Percentiles rank a stretch among this genome's conserved stretches.
These are phyloP conservation scores for Oxystoma pomonae DNA, from an alignment of 2,888 invertebrate genomes.

Conservation along the genomic window DNA sequence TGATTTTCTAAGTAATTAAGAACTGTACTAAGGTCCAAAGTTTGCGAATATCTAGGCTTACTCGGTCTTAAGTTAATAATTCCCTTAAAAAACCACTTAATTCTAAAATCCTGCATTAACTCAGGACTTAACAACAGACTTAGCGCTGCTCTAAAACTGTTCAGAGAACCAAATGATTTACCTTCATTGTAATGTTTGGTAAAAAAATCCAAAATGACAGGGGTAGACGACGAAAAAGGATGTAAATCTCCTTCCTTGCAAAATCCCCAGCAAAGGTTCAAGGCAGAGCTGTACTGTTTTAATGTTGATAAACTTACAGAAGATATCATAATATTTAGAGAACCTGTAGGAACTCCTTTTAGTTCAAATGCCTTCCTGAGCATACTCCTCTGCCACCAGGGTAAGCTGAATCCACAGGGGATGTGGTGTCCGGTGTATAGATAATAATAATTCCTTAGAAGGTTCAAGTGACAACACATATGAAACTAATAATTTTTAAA, in stretches of 20 bases:
- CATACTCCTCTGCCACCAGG: constrained; percentile 33
- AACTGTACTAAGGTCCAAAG: constrained; percentile 27
- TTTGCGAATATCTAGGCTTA: constrained; percentile 22
- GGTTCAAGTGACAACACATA: constrained; percentile 6
- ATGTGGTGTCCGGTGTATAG: constrained; percentile 28
- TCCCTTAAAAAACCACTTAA: constrained; percentile 16
- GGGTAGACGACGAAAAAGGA: not conserved
- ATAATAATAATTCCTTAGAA: constrained; percentile 23
- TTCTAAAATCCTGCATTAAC: constrained; percentile 1
- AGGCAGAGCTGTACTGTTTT: constrained; percentile 28
- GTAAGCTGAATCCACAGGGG: constrained; percentile 28
- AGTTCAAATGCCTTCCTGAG: constrained; percentile 27
- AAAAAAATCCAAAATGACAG: constrained; percentile 7
- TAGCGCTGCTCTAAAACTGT: not conserved
- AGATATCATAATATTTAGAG: constrained; percentile 20
- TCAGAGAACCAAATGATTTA: not conserved
- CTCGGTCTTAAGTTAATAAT: constrained; percentile 22
- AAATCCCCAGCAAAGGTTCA: constrained; percentile 30
- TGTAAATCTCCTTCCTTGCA: constrained; percentile 11
- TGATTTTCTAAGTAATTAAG: constrained; percentile 19
- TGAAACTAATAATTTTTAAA: constrained; percentile 3
- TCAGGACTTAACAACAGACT: constrained; percentile 1
- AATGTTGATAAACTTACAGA: constrained; percentile 28
- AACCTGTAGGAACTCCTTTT: constrained; percentile 21
- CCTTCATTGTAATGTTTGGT: constrained; percentile 1